A percentile compares a stretch with the other conserved stretches of the same genome.
Evolutionary conservation across 2,888 invertebrate genomes (phyloP).

Genomic region (Agrochola litura): DNA sequence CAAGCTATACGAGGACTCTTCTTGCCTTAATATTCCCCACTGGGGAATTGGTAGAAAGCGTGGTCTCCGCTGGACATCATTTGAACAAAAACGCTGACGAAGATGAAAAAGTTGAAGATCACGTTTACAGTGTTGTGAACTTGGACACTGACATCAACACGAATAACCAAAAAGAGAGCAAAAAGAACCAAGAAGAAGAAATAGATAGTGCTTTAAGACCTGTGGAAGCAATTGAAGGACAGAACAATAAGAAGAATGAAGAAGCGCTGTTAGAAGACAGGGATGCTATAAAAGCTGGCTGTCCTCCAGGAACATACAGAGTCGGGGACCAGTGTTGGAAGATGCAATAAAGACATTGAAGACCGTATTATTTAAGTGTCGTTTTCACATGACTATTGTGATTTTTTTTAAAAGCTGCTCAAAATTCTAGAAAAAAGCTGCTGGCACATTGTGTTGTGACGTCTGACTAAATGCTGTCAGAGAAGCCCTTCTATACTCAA

Average conservation of each 20-base stretch:
- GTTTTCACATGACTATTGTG: too few relatives aligned
- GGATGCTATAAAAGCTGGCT: fast-evolving
- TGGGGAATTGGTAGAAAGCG: neutral
- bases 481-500: neutral
- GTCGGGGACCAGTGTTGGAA: neutral
- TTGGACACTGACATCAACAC: neutral
- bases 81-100: neutral
- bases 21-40: neutral
- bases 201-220: neutral
- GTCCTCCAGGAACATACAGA: neutral
- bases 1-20: neutral
- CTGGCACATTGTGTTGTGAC: too few relatives aligned
- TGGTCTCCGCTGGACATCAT: neutral
- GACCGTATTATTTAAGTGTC: neutral
- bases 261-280: neutral
- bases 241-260: neutral
- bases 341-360: neutral
- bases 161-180: neutral
- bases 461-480: neutral
- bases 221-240: neutral
- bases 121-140: neutral
- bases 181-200: neutral
- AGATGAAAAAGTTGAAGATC: neutral
- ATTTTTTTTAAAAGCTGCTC: neutral
- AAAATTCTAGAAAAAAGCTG: neutral